Evolutionary conservation across 1,140 invertebrate species (phyloP), one percentile per base, ranked within the genome.

Genomic region (Belonocnema kinseyi): DNA sequence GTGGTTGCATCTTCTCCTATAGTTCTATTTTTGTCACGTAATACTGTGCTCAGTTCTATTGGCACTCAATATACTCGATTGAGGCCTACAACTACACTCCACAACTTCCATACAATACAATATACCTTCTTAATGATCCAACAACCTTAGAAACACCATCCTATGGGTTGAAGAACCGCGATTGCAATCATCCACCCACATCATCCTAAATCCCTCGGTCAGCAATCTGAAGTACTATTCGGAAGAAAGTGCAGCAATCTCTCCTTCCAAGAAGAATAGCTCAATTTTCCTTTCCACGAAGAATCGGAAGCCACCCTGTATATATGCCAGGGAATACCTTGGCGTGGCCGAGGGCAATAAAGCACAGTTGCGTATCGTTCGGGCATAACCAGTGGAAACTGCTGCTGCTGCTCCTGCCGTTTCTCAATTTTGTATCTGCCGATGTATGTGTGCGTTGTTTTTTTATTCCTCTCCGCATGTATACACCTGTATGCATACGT

Each of bases 291-390:
- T 66, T 16, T 33, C 12, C 26, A 66, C 14, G 61, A 66, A 33
- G 61, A 66, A 66, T 66, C 61, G 61, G 61, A 40, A 66, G 61
- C 61, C 33, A 66, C 61, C 61, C 61, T 66, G 26, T 66, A 66
- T 40, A 46, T 66, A 66, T 66, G 61, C 61, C 61, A 66, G 21
- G 26, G 33, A 66, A 66, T 66, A 66, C 26, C 61, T 46, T 66
- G 58, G 58, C 61, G 61, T 66, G 26, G 61, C 61, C 61, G 14
- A 66, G 61, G 61, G 61, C 61, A 66, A 66, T 66, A 66, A 66
- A 66, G 61, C 61, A 66, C 61, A 66, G 61, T 66, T 66, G 61
- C 61, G 61, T 66, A 66, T 66, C 58, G 58, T 66, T 66, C 53
- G 17, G 53, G 53, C 53, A 54, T 54, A 54, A 54, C 53, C 21